phyloP scores from a whole-genome alignment of 2,888 invertebrate species.

The Pocota personata region DNA sequence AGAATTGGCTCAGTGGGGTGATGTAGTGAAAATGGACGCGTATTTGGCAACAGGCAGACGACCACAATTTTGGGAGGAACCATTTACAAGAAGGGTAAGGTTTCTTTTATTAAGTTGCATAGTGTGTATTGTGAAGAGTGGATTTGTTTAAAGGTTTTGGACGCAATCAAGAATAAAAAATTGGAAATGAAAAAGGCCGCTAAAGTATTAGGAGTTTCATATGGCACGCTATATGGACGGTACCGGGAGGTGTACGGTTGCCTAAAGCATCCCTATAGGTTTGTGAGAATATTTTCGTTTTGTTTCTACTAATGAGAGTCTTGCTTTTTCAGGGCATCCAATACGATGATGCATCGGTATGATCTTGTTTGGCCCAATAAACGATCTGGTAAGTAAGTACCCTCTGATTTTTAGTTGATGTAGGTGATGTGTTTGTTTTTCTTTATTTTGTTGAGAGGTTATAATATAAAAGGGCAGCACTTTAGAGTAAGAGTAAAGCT shows the following conservation, averaged over 20 bases:
- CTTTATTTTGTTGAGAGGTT: neutral
- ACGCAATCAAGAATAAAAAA: constrained; percentile 94
- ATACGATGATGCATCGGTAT: constrained; percentile 73
- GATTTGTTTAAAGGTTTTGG: constrained; percentile 87
- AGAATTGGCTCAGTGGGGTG: constrained; percentile 82
- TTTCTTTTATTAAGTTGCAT: neutral
- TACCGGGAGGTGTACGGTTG: constrained; percentile 95
- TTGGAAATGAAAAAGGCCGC: constrained; percentile 97
- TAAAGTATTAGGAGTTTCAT: constrained; percentile 94
- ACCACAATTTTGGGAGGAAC: constrained; percentile 97
- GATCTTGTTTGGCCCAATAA: constrained; percentile 91
- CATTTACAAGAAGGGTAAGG: constrained; percentile 90
- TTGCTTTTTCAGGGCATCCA: constrained; percentile 30
- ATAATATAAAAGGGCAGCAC: too few relatives aligned
- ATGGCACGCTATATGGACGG: constrained; percentile 94
- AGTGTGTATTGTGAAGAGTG: neutral
- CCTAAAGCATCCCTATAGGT: constrained; percentile 94
- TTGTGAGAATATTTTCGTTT: constrained; percentile 67
- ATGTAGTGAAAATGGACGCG: constrained; percentile 94
- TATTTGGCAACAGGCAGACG: constrained; percentile 92
- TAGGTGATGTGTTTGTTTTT: neutral
- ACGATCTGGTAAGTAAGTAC: constrained; percentile 86
- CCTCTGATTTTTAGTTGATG: neutral
- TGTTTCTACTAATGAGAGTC: neutral
- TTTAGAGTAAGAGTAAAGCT: neutral